Evolutionary conservation across 2,113 vertebrate genomes (phyloP).

Genomic region (Oxyura jamaicensis): DNA sequence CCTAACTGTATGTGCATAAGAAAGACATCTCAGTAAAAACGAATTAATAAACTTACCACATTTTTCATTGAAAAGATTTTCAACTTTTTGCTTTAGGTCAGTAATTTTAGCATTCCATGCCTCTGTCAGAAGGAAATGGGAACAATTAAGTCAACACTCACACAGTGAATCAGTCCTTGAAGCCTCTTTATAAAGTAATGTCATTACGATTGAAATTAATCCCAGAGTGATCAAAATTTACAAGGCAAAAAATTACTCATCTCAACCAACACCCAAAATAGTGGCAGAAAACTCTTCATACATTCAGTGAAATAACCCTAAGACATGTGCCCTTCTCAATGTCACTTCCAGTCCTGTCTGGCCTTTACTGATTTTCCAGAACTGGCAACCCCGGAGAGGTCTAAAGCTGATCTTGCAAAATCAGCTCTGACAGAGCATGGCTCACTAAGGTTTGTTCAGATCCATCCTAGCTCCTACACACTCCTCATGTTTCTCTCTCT

Average conservation of each 20-base stretch:
- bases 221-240: not conserved
- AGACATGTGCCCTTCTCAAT: not conserved
- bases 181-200: not conserved
- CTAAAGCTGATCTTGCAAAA: not conserved
- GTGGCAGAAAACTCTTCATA: not conserved
- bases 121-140: slow-evolving; percentile 68
- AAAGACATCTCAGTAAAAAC: not conserved
- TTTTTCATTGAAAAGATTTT: slow-evolving; percentile 82
- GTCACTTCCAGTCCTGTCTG: not conserved
- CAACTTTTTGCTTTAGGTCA: slow-evolving; percentile 80
- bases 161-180: not conserved
- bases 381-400: not conserved
- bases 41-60: slow-evolving; percentile 74
- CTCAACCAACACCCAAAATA: not conserved
- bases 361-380: not conserved
- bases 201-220: not conserved
- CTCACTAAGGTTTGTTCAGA: not conserved
- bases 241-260: not conserved
- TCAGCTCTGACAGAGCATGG: not conserved
- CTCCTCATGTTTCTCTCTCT: not conserved
- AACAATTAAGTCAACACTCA: not conserved
- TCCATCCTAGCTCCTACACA: not conserved
- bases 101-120: slow-evolving; percentile 83
- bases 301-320: not conserved
- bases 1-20: not conserved